Conservation (phyloP, 1,140 invertebrate genomes). For the Melanaphis sacchari region DNA sequence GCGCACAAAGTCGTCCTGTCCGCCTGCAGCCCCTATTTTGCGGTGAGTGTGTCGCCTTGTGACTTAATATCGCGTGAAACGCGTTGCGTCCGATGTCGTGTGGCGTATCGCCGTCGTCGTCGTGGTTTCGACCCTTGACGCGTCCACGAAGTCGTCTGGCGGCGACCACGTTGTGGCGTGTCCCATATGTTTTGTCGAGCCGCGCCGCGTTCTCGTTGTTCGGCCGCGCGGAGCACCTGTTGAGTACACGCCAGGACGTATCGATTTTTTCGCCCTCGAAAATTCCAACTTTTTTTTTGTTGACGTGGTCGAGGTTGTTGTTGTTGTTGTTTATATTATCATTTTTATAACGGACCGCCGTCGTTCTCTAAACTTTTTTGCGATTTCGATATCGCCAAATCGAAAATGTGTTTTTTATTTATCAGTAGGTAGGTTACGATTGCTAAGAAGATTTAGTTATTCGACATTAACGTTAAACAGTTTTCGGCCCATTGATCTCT, state of each 20-base stretch:
- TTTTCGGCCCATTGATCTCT: not conserved
- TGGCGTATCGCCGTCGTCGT: not conserved
- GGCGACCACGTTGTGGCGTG: not conserved
- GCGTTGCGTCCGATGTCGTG: too few relatives aligned
- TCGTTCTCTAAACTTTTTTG: not conserved
- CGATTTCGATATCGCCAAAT: not conserved
- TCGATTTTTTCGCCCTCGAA: not conserved
- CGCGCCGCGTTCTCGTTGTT: not conserved
- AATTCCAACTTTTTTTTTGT: not conserved
- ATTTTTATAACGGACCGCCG: not conserved
- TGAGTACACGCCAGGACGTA: not conserved
- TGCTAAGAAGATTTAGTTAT: not conserved
- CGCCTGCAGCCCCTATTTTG: conserved; percentile 60
- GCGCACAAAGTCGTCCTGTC: conserved; percentile 60
- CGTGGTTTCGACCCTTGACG: not conserved
- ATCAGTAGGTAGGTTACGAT: not conserved
- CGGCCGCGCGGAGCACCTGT: not conserved
- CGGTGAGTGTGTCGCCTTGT: too few relatives aligned
- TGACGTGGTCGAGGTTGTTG: not conserved
- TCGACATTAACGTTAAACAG: not conserved
- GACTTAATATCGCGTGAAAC: too few relatives aligned
- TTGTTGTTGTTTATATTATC: not conserved
- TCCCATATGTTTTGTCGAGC: conserved; percentile 33
- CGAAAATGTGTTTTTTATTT: not conserved
- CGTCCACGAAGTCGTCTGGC: not conserved